These are phyloP conservation scores for Caenorhabditis wallacei DNA, from an alignment of 2,888 invertebrate genomes.

Conservation along the genomic window DNA sequence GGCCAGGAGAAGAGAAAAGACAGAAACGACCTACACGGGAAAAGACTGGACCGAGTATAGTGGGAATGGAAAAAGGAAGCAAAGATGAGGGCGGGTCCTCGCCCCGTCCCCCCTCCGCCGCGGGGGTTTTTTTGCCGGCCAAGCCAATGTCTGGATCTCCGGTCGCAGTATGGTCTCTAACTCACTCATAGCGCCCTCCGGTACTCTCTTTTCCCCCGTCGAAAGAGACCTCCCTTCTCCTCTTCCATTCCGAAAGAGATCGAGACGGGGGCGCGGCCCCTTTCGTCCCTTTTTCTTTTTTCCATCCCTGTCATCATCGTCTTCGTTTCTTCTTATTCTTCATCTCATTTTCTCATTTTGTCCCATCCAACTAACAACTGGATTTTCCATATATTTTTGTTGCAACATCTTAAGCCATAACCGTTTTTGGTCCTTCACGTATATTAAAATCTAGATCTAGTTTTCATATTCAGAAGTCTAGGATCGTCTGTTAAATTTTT, in stretches of 20 bases:
- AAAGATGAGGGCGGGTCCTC: slow-evolving; percentile 34
- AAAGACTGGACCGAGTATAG: slow-evolving; percentile 18
- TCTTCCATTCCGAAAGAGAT: slow-evolving; percentile 52
- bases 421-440: neutral
- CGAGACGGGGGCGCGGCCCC: slow-evolving; percentile 45
- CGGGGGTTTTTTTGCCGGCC: slow-evolving; percentile 43
- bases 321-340: slow-evolving; percentile 19
- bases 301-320: slow-evolving; percentile 39
- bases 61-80: slow-evolving; percentile 19
- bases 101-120: slow-evolving; percentile 41
- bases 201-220: slow-evolving; percentile 44
- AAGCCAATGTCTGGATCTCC: slow-evolving; percentile 21
- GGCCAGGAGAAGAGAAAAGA: slow-evolving; percentile 1
- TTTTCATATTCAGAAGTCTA: neutral
- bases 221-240: slow-evolving; percentile 30
- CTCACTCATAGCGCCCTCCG: slow-evolving; percentile 24
- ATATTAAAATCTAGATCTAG: neutral
- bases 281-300: slow-evolving; percentile 39
- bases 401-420: neutral
- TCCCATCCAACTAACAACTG: slow-evolving; percentile 37
- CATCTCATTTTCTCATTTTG: slow-evolving; percentile 41
- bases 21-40: slow-evolving; percentile 31
- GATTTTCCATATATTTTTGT: slow-evolving; percentile 15
- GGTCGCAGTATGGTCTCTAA: slow-evolving; percentile 23
- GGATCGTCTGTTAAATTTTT: no score